Conservation (phyloP, 2,888 invertebrate genomes). For the Nephrotoma guestfalica region DNA sequence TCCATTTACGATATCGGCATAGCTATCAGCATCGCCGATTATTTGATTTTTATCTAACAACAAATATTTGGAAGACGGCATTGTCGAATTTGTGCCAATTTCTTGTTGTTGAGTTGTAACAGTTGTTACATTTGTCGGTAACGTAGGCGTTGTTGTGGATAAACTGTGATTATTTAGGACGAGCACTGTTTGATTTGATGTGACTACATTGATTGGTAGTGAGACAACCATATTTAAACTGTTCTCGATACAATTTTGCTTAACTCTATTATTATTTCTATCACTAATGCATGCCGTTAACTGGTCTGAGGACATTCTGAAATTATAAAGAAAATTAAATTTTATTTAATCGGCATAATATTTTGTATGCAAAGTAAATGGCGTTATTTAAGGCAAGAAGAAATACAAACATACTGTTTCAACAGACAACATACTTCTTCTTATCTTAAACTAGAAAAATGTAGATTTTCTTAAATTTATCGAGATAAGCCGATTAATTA, state of each 20-base stretch:
- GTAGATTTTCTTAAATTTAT: no score
- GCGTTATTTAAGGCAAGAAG: no score
- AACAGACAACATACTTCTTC: no score
- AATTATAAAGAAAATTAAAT: slow-evolving; percentile 11
- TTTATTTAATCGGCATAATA: background rate
- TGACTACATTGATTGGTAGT: slow-evolving; percentile 19
- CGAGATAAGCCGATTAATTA: no score
- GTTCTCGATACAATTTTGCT: slow-evolving; percentile 12
- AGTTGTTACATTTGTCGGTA: slow-evolving; percentile 7
- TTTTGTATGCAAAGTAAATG: no score
- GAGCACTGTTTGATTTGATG: slow-evolving; percentile 12
- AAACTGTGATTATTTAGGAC: slow-evolving; percentile 2
- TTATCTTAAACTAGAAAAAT: no score
- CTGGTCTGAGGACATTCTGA: slow-evolving; percentile 32
- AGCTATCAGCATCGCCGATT: background rate
- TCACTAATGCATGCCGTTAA: slow-evolving; percentile 21
- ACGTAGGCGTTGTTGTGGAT: slow-evolving; percentile 13
- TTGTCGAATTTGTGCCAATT: slow-evolving; percentile 17
- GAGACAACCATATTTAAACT: slow-evolving; percentile 20
- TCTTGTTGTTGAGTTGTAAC: slow-evolving; percentile 12
- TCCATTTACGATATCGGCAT: background rate
- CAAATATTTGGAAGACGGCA: slow-evolving; percentile 27
- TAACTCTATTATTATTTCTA: slow-evolving; percentile 8
- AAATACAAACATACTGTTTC: no score
- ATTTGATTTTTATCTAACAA: slow-evolving; percentile 17